Base-by-base conservation (phyloP, 2,888 invertebrate genomes). In the Cantharis rustica region DNA sequence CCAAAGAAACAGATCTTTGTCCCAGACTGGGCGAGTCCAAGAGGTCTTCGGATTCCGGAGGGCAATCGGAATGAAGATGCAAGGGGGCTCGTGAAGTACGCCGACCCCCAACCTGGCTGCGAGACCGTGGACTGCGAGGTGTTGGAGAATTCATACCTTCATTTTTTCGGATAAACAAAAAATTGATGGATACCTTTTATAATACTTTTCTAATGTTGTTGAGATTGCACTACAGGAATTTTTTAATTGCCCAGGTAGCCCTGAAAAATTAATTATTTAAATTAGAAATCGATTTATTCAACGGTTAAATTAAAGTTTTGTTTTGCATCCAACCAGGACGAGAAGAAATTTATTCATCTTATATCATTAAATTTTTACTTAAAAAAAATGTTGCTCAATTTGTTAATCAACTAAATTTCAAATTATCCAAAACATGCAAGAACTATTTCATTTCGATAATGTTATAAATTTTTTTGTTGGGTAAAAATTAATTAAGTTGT, bases 1-100 rank as follows among this genome's bases (percentile, higher is more conserved):
- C 85, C 83, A 85, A 80, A 71, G 85, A 85, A 73, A 83, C 79
- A 71, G 85, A 85, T 79, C 84, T 76, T 77, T 83, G 84, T 77
- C 84, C 84, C 79, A 84, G 77, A 73, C 79, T 79, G 72, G 84
- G 82, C 73, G 84, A 81, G 71, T 82, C 82, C 71, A 75, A 76
- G 62, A 80, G 79, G 72, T 82, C 83, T 64, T 81, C 81, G 68
- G 72, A 75, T 75, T 82, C 80, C 10, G 81, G 78, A 47, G 82
- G 80, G 73, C 83, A 83, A 68, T 84, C 81, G 68, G 81, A 83
- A 73, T 82, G 81, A 75, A 83, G 80, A 69, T 83, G 80, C 10
- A 81, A 81, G 66, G 81, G 80, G 76, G 81, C 80, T 74, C 81
- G 76, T 68, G 80, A 73, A 78, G 83, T 79, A 73, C 83, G 84